Evolutionary conservation across 2,113 vertebrate genomes (phyloP).

Genomic region (Sphaerodactylus townsendi): DNA sequence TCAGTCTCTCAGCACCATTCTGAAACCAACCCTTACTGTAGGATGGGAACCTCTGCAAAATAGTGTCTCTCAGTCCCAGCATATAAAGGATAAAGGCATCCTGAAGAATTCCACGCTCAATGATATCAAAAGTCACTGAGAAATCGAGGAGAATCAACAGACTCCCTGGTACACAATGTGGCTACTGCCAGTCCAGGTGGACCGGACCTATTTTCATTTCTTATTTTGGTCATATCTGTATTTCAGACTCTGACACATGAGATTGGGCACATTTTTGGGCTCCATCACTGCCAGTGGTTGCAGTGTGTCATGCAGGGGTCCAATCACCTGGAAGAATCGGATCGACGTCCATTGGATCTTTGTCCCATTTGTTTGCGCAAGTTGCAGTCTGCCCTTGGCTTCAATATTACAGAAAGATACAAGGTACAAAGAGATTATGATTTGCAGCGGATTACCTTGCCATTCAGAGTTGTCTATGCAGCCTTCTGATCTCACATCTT

Average conservation of each 20-base stretch:
- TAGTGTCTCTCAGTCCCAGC: too few species aligned
- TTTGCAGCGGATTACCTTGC: fast-evolving
- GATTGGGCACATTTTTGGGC: slow-evolving; percentile 74
- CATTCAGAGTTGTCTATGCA: background rate
- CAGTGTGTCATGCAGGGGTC: slow-evolving; percentile 79
- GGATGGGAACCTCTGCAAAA: too few species aligned
- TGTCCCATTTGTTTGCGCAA: slow-evolving; percentile 78
- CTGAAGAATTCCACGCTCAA: too few species aligned
- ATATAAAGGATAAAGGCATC: too few species aligned
- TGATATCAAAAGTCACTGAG: too few species aligned
- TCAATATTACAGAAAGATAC: slow-evolving; percentile 56
- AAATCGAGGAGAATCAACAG: too few species aligned
- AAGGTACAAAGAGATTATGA: slow-evolving; percentile 9
- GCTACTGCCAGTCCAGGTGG: too few species aligned
- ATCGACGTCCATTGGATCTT: slow-evolving; percentile 68
- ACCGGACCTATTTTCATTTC: too few species aligned
- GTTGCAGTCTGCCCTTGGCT: slow-evolving; percentile 66
- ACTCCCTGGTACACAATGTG: too few species aligned
- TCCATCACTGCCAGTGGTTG: slow-evolving; percentile 78
- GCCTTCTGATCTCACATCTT: background rate
- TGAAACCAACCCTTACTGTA: too few species aligned
- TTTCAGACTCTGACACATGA: slow-evolving; percentile 74
- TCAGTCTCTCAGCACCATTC: too few species aligned
- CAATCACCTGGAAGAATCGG: slow-evolving; percentile 78
- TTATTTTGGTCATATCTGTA: background rate